A percentile compares a stretch with the other conserved stretches of the same genome.
phyloP scores from a whole-genome alignment of 2,113 vertebrate genomes.

The Ailurus styani region DNA sequence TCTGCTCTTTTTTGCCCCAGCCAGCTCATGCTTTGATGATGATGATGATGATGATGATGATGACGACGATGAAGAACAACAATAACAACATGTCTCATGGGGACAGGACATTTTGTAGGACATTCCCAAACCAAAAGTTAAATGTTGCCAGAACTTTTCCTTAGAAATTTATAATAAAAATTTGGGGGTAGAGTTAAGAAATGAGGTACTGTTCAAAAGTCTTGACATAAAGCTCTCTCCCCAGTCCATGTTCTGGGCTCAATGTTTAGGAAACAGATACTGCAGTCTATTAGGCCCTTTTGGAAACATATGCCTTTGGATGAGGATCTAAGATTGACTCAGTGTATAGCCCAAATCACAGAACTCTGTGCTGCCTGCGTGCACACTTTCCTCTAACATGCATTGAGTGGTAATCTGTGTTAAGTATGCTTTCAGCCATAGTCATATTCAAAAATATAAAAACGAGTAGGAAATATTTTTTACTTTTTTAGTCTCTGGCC shows the following conservation, averaged over 20 bases:
- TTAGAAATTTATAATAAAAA: background rate
- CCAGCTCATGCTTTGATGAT: background rate
- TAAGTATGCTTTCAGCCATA: background rate
- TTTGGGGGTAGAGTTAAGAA: background rate
- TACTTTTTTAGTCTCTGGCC: background rate
- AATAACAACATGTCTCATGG: background rate
- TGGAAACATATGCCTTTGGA: background rate
- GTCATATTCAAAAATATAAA: background rate
- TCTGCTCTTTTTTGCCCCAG: background rate
- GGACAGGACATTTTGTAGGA: background rate
- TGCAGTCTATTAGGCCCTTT: background rate
- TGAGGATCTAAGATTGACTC: background rate
- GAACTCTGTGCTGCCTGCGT: accelerated
- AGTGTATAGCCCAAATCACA: background rate
- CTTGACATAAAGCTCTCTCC: background rate
- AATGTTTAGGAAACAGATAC: background rate
- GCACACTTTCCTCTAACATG: background rate
- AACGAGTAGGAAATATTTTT: background rate
- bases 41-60: background rate
- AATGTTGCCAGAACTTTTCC: background rate
- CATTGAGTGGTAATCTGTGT: background rate
- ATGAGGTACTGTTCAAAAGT: background rate
- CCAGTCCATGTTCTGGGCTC: background rate
- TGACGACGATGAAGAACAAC: background rate
- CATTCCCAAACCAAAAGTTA: background rate